Percentiles rank a stretch among this genome's conserved stretches.
phyloP scores from a whole-genome alignment of 2,113 vertebrate species.

The Pyxicephalus adspersus region DNA sequence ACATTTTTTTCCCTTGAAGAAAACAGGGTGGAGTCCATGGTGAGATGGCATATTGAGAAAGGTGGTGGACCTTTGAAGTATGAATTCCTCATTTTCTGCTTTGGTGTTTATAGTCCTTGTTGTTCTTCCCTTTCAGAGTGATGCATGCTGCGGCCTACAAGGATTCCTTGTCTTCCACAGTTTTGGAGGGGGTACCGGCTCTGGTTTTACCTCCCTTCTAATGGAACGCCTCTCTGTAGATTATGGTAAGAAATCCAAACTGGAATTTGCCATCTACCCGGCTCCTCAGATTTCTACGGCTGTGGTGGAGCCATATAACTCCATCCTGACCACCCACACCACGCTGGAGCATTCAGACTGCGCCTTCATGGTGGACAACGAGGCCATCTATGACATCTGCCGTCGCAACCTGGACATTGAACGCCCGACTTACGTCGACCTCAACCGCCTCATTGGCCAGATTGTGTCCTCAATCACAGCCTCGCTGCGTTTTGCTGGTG shows the following conservation, averaged over 20 bases:
- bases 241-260: conserved; percentile 90
- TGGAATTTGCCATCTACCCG: conserved; percentile 91
- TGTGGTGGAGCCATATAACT: conserved; percentile 82
- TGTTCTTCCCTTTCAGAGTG: conserved; percentile 63
- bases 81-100: too few species aligned
- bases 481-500: conserved; percentile 76
- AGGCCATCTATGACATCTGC: conserved; percentile 82
- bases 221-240: conserved; percentile 93
- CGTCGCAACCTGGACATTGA: conserved; percentile 73
- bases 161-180: conserved; percentile 83
- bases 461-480: conserved; percentile 81
- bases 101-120: too few species aligned
- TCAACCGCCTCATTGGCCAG: conserved; percentile 79
- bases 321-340: conserved; percentile 79
- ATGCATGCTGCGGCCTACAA: conserved; percentile 78
- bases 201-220: conserved; percentile 84
- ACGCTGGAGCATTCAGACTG: conserved; percentile 81
- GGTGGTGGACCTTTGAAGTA: background rate
- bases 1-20: background rate
- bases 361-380: conserved; percentile 82
- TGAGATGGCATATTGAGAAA: background rate
- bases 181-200: conserved; percentile 80
- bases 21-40: background rate
- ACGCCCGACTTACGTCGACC: conserved; percentile 76
- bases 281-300: conserved; percentile 82